phyloP scores from a whole-genome alignment of 2,888 invertebrate species.

The Drosophila pegasa region DNA sequence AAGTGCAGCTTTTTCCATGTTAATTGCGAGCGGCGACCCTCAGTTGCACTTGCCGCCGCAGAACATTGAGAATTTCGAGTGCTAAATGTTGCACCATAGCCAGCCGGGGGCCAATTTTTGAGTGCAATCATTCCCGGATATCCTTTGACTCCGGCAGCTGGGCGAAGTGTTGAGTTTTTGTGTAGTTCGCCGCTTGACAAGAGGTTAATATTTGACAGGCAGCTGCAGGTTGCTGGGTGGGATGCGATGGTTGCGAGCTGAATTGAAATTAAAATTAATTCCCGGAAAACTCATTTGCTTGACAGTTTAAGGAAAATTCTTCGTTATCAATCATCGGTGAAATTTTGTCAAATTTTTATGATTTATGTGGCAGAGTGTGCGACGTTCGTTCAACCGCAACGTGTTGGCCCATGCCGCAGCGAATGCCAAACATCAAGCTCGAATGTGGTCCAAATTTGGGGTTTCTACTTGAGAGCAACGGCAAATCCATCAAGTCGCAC shows the following conservation, averaged over 20 bases:
- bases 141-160: slow-evolving; percentile 4
- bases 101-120: slow-evolving; percentile 18
- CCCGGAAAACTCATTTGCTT: background rate
- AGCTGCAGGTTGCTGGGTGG: background rate
- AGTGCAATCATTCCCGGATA: slow-evolving; percentile 30
- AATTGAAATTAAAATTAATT: background rate
- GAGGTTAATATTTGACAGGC: background rate
- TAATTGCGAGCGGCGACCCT: slow-evolving; percentile 51
- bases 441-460: slow-evolving; percentile 14
- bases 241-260: too few species aligned
- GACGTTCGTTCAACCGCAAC: slow-evolving; percentile 1
- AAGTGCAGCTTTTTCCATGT: slow-evolving; percentile 56
- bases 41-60: slow-evolving; percentile 17
- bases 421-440: background rate
- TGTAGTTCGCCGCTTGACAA: background rate
- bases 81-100: slow-evolving; percentile 13
- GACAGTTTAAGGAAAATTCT: slow-evolving; percentile 10
- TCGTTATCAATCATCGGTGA: slow-evolving; percentile 28
- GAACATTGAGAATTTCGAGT: slow-evolving; percentile 8
- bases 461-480: slow-evolving; percentile 7
- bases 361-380: slow-evolving; percentile 31
- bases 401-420: background rate
- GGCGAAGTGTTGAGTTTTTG: background rate
- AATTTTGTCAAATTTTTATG: slow-evolving; percentile 27
- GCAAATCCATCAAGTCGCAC: slow-evolving; percentile 31